Percentiles rank a stretch among this genome's conserved stretches.
Conservation (phyloP, 2,888 invertebrate species). For the Phaedon cochleariae region DNA sequence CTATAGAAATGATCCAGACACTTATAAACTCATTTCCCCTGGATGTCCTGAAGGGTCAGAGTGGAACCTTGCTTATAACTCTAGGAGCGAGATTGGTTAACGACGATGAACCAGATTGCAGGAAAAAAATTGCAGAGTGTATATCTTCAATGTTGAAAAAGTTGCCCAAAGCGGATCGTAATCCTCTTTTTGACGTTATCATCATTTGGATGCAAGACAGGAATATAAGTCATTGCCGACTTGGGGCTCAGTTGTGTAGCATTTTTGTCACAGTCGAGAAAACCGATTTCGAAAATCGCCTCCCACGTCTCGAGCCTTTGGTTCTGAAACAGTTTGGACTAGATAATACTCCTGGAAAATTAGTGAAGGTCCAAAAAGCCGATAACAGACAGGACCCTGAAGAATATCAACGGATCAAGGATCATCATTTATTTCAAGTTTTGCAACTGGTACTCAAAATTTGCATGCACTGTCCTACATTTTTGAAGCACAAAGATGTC, state of each 20-base stretch:
- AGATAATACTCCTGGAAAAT: slow-evolving; percentile 65
- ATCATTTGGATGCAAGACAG: slow-evolving; percentile 74
- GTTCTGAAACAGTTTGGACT: slow-evolving; percentile 56
- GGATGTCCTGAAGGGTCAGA: slow-evolving; percentile 67
- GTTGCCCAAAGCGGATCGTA: slow-evolving; percentile 66
- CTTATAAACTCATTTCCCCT: slow-evolving; percentile 80
- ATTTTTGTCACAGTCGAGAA: slow-evolving; percentile 82
- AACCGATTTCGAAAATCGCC: slow-evolving; percentile 72
- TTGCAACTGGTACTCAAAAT: slow-evolving; percentile 77
- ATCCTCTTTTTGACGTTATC: slow-evolving; percentile 76
- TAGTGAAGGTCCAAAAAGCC: slow-evolving; percentile 65
- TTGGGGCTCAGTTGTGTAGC: slow-evolving; percentile 82
- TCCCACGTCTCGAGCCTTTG: slow-evolving; percentile 71
- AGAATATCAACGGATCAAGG: slow-evolving; percentile 70
- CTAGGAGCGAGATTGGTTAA: slow-evolving; percentile 82
- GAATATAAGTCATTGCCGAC: slow-evolving; percentile 73
- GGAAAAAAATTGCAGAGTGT: slow-evolving; percentile 76
- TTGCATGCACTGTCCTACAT: slow-evolving; percentile 69
- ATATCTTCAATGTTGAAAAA: slow-evolving; percentile 75
- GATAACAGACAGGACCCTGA: slow-evolving; percentile 57
- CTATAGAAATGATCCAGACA: slow-evolving; percentile 82
- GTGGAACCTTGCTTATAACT: slow-evolving; percentile 76
- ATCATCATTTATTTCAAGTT: slow-evolving; percentile 80
- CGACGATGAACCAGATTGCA: slow-evolving; percentile 80
- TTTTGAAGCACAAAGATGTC: slow-evolving; percentile 65